Evolutionary conservation across 2,888 invertebrate species (phyloP).

Genomic region (Xestia sexstrigata): DNA sequence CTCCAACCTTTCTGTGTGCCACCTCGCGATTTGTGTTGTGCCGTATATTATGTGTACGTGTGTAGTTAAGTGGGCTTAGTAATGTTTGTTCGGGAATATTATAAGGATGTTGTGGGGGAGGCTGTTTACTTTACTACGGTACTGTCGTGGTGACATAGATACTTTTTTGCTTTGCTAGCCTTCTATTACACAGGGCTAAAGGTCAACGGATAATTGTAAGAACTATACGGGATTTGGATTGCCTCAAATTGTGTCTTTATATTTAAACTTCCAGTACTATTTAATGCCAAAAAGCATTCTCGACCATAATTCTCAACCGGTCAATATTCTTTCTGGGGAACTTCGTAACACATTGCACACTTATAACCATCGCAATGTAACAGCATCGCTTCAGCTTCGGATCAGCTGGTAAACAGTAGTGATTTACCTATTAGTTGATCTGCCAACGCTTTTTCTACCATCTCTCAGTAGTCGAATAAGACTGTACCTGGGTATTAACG

Average conservation of each 20-base stretch:
- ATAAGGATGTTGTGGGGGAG: slow-evolving; percentile 27
- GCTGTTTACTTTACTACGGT: neutral
- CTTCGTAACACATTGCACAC: neutral
- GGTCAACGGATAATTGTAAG: neutral
- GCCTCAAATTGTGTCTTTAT: neutral
- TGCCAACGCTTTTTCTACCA: neutral
- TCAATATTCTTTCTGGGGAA: neutral
- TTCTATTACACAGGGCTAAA: neutral
- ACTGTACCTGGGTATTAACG: fast-evolving
- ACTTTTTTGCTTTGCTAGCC: neutral
- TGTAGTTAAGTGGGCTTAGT: slow-evolving; percentile 53
- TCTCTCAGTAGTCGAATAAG: neutral
- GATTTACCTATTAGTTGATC: neutral
- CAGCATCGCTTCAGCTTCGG: neutral
- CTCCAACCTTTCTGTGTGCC: slow-evolving; percentile 81
- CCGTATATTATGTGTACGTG: slow-evolving; percentile 59
- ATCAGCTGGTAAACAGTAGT: neutral
- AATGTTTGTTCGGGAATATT: slow-evolving; percentile 57
- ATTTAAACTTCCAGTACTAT: neutral
- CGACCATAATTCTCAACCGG: no score
- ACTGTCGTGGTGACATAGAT: neutral
- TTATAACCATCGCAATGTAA: neutral
- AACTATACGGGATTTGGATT: neutral
- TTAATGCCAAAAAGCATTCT: no score
- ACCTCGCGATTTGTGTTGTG: slow-evolving; percentile 73